Conservation (phyloP, 2,113 vertebrate species). For the Trematocara zebra region DNA sequence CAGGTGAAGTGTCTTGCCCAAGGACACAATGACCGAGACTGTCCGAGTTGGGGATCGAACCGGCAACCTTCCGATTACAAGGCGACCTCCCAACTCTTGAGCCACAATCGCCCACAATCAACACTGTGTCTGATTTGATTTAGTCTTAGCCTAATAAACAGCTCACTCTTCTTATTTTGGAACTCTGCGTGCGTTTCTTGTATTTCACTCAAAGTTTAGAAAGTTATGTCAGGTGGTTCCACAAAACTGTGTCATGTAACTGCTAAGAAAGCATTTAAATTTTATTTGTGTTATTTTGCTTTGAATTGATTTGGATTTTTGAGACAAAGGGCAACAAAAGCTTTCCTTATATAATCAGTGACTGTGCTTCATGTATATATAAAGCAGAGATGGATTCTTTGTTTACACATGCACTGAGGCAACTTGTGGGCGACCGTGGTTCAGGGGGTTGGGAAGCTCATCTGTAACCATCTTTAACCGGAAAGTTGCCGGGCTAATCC, state of each 20-base stretch:
- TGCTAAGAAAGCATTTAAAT: neutral
- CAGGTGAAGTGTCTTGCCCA: neutral
- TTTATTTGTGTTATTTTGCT: neutral
- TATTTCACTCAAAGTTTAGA: neutral
- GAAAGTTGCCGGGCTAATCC: too few species aligned
- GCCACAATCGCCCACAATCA: neutral
- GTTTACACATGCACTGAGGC: neutral
- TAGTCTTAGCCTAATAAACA: neutral
- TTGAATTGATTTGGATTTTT: neutral
- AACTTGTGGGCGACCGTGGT: neutral
- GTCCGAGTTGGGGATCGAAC: accelerated
- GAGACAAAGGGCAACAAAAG: neutral
- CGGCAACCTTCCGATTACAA: neutral
- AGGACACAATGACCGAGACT: too few species aligned
- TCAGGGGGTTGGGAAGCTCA: neutral
- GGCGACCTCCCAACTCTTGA: neutral
- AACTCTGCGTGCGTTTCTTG: neutral
- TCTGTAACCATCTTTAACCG: too few species aligned
- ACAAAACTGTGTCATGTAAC: neutral
- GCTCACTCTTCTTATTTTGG: neutral
- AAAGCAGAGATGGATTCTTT: neutral
- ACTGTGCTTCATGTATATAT: neutral
- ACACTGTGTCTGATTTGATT: neutral
- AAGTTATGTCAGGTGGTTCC: neutral
- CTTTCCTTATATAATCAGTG: neutral